phyloP scores from a whole-genome alignment of 2,113 vertebrate genomes.

The Etia nguti region DNA sequence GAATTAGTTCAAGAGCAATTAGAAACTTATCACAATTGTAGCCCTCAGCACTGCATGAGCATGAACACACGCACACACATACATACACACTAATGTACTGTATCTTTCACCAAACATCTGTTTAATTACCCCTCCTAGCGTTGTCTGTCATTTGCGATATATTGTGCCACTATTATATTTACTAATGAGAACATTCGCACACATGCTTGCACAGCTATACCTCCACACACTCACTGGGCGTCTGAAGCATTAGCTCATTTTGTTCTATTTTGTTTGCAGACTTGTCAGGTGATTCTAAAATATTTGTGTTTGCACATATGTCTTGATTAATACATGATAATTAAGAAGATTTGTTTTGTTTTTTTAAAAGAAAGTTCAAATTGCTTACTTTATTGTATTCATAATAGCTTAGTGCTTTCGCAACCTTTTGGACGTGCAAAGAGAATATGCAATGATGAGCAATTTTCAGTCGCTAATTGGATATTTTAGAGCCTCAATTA shows the following conservation, averaged over 20 bases:
- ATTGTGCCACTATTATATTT: constrained; percentile 37
- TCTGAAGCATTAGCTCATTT: not conserved
- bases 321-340: not conserved
- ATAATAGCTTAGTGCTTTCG: not conserved
- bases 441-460: not conserved
- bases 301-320: not conserved
- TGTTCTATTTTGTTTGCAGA: not conserved
- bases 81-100: not conserved
- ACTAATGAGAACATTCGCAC: constrained; percentile 29
- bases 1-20: constrained; percentile 45
- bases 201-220: not conserved
- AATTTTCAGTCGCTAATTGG: constrained; percentile 1
- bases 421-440: not conserved
- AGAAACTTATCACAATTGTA: constrained; percentile 15
- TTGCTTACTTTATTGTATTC: not conserved
- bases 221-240: not conserved
- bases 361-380: not conserved
- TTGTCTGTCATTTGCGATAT: constrained; percentile 37
- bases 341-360: not conserved
- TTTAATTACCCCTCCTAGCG: constrained; percentile 34
- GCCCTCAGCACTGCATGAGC: not conserved
- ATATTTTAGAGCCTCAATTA: not conserved
- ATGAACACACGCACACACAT: not conserved
- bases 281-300: not conserved
- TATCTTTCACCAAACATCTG: constrained; percentile 47